phyloP scores from a whole-genome alignment of 1,140 invertebrate genomes.

The Trissolcus basalis region DNA sequence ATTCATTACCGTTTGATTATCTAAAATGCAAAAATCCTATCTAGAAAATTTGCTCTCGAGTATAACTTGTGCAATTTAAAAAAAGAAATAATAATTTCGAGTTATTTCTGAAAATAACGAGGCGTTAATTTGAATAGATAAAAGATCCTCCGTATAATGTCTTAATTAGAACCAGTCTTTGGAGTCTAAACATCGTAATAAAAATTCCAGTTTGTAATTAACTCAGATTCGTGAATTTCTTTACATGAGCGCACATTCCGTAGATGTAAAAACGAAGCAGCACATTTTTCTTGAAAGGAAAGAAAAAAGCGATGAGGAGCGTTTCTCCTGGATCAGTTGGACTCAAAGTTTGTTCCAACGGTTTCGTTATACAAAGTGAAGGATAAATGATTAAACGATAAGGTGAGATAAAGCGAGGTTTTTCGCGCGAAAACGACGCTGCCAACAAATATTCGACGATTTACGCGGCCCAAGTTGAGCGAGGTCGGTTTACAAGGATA shows the following conservation, averaged over 20 bases:
- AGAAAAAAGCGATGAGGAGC: too few relatives aligned
- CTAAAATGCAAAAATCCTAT: too few relatives aligned
- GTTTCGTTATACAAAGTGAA: conserved; percentile 37
- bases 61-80: too few relatives aligned
- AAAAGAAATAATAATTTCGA: background rate
- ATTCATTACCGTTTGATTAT: too few relatives aligned
- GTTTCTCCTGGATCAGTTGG: too few relatives aligned
- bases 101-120: conserved; percentile 10
- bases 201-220: conserved; percentile 34
- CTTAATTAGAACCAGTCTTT: conserved; percentile 42
- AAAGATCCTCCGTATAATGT: conserved; percentile 12
- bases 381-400: conserved; percentile 44
- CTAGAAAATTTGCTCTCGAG: too few relatives aligned
- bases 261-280: background rate
- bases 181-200: conserved; percentile 19
- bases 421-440: conserved; percentile 38
- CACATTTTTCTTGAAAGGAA: conserved; percentile 15
- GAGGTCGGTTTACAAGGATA: conserved; percentile 68
- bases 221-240: conserved; percentile 14
- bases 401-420: conserved; percentile 23
- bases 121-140: conserved; percentile 39
- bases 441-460: conserved; percentile 67
- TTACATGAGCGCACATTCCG: conserved; percentile 12
- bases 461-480: conserved; percentile 64
- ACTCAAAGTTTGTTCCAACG: conserved; percentile 7